phyloP scores from a whole-genome alignment of 2,888 invertebrate species.

The Parnassius glacialis region DNA sequence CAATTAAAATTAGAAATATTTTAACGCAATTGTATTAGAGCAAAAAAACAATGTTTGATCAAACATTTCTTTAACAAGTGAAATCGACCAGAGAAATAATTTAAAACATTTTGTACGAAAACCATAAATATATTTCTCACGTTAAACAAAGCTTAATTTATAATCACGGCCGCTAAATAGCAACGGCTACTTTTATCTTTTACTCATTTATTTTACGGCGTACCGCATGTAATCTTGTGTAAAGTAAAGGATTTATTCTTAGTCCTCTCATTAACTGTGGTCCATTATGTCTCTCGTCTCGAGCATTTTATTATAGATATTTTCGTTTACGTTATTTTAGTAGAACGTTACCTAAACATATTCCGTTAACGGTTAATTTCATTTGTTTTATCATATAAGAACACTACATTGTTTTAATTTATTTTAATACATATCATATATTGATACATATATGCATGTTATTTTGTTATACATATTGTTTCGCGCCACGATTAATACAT shows the following conservation, averaged over 20 bases:
- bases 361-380: neutral
- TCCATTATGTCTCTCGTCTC: constrained; percentile 8
- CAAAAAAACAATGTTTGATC: too few species aligned
- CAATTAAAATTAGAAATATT: too few species aligned
- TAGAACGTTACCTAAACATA: neutral
- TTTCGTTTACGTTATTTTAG: neutral
- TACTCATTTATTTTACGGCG: constrained; percentile 17
- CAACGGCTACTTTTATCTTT: constrained; percentile 22
- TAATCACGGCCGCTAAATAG: constrained; percentile 8
- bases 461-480: too few species aligned
- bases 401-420: too few species aligned
- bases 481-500: too few species aligned
- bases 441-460: too few species aligned
- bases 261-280: constrained; percentile 23
- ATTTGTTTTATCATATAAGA: neutral
- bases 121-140: neutral
- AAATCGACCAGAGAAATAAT: too few species aligned
- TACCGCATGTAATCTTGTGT: constrained; percentile 22
- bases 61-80: too few species aligned
- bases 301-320: neutral
- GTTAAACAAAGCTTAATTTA: constrained; percentile 1
- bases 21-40: too few species aligned
- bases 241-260: constrained; percentile 13
- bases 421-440: too few species aligned
- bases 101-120: neutral